Percentiles rank a stretch among this genome's conserved stretches.
Evolutionary conservation across 1,140 invertebrate genomes (phyloP).

Genomic region (Drosophila gunungcola): DNA sequence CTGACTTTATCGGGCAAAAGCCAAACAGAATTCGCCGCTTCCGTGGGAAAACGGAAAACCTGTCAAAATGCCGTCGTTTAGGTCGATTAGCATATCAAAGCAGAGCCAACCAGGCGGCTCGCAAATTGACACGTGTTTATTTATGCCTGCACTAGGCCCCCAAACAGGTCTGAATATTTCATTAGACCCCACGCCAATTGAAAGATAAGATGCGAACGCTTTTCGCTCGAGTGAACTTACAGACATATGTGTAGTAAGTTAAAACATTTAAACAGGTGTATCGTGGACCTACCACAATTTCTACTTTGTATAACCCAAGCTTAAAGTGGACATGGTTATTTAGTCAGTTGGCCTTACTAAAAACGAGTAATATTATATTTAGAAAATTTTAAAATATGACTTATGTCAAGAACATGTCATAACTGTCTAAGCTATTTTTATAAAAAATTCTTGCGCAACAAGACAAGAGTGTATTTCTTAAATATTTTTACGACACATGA

Average conservation of each 20-base stretch:
- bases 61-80: constrained; percentile 79
- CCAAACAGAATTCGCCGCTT: constrained; percentile 33
- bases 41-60: constrained; percentile 78
- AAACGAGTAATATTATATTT: constrained; percentile 1
- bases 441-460: background rate
- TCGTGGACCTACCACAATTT: no score
- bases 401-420: constrained; percentile 1
- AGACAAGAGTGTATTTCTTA: background rate
- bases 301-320: background rate
- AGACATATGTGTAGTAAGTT: background rate
- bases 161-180: constrained; percentile 70
- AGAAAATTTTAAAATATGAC: background rate
- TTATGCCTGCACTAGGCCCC: constrained; percentile 46
- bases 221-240: constrained; percentile 22
- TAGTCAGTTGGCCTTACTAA: background rate
- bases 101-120: constrained; percentile 58
- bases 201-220: constrained; percentile 59
- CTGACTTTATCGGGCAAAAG: constrained; percentile 40
- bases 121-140: constrained; percentile 78
- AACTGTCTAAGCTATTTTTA: background rate
- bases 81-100: constrained; percentile 80
- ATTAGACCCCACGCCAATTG: constrained; percentile 65
- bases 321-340: background rate
- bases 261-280: constrained; percentile 6
- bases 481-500: background rate